Evolutionary conservation across 2,888 invertebrate genomes (phyloP).

Genomic region (Sylvicola cinctus): DNA sequence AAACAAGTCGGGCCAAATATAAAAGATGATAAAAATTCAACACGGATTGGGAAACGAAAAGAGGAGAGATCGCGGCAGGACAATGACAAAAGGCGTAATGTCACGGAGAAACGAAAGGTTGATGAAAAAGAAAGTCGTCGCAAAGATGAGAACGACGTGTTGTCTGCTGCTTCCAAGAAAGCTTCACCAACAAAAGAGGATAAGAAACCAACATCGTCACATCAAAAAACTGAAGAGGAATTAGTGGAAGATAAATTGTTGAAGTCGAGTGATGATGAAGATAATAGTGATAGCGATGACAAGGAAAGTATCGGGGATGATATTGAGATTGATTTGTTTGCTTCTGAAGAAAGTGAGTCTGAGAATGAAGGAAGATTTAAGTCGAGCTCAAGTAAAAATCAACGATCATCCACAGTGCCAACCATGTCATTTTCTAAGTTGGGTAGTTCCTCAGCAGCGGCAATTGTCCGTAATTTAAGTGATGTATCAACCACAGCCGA

Average conservation of each 20-base stretch:
- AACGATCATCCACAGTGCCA: slow-evolving; percentile 6
- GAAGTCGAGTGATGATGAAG: slow-evolving; percentile 5
- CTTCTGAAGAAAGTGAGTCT: slow-evolving; percentile 12
- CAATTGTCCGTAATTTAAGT: slow-evolving; percentile 7
- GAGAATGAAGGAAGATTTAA: slow-evolving; percentile 12
- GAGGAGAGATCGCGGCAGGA: too few relatives aligned
- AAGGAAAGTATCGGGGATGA: neutral
- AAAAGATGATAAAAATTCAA: too few relatives aligned
- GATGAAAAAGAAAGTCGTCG: too few relatives aligned
- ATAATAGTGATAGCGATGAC: slow-evolving; percentile 9
- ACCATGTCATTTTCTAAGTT: slow-evolving; percentile 10
- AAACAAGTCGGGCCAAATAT: too few relatives aligned
- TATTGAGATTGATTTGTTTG: slow-evolving; percentile 9
- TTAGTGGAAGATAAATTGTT: slow-evolving; percentile 3
- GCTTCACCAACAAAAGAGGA: slow-evolving; percentile 1
- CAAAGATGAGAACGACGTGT: too few relatives aligned
- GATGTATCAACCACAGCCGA: slow-evolving; percentile 5
- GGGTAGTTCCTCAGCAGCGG: slow-evolving; percentile 6
- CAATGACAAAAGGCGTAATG: neutral
- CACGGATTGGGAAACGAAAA: too few relatives aligned
- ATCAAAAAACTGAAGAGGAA: slow-evolving; percentile 5
- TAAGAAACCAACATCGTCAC: neutral
- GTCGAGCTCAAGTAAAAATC: slow-evolving; percentile 8
- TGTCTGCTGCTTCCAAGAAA: too few relatives aligned
- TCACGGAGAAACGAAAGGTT: neutral